phyloP scores from a whole-genome alignment of 2,888 invertebrate species.

The Orchesella flavescens region DNA sequence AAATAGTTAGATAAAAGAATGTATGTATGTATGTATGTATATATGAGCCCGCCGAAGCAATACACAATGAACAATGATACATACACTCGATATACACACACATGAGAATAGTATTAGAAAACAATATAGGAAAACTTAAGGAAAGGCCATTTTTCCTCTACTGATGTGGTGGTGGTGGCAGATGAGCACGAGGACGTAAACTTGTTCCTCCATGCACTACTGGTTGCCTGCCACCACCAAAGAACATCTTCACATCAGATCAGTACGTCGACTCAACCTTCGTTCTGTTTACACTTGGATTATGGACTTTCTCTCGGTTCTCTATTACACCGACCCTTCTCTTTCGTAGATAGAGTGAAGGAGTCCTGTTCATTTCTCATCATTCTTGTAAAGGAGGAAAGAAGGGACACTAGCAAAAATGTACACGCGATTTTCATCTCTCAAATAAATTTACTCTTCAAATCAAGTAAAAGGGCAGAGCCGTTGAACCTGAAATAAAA shows the following conservation, averaged over 20 bases:
- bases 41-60: too few relatives aligned
- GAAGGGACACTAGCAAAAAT: too few relatives aligned
- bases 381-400: too few relatives aligned
- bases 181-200: background rate
- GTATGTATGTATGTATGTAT: too few relatives aligned
- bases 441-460: constrained; percentile 19
- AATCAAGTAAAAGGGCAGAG: constrained; percentile 39
- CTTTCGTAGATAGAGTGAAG: background rate
- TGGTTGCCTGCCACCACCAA: background rate
- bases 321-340: background rate
- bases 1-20: too few relatives aligned
- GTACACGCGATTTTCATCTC: constrained; percentile 16
- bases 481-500: constrained; percentile 40
- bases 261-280: background rate
- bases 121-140: too few relatives aligned
- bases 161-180: too few relatives aligned
- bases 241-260: constrained; percentile 12
- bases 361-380: too few relatives aligned
- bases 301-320: background rate
- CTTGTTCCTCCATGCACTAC: constrained; percentile 7
- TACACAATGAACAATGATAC: too few relatives aligned
- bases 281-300: constrained; percentile 12
- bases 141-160: too few relatives aligned
- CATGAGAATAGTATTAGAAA: too few relatives aligned
- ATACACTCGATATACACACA: too few relatives aligned